Evolutionary conservation across 2,888 invertebrate genomes (phyloP), one percentile per base, ranked within the genome.

Genomic region (Ecdyonurus torrentis): DNA sequence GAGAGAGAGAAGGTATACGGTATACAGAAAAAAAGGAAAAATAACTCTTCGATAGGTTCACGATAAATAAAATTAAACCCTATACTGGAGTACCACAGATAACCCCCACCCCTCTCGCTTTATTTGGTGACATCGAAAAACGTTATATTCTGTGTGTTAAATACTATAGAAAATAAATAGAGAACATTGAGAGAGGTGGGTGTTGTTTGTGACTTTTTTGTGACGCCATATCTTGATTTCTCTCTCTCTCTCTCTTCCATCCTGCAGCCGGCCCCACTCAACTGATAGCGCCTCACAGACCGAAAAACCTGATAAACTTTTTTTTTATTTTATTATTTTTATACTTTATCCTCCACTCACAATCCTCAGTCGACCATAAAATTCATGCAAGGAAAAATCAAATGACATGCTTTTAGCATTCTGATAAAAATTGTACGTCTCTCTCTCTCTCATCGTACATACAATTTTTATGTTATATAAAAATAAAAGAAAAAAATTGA

Each of bases 371-470:
- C 55, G 55, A 55, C 55, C 55, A 55, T 55, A 55, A 55, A 55
- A 55, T 55, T 55, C 55, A 55, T 55, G 55, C 55, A 55, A n/a
- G 55, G 50, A 55, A 55, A 55, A 55, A 55, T 55, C 55, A 55
- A 55, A 55, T 55, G 55, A 55, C 55, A 55, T 55, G 55, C 55
- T 55, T 55, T 55, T 55, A 55, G 7, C 55, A 55, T 55, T 55
- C 22, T 20, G 55, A 55, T 55, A 55, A 55, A 55, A 15, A 37
- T 10, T 37, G 7, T 37, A 37, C 37, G 37, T 37, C n/a, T n/a
- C n/a, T n/a, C n/a, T n/a, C n/a, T n/a, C n/a, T n/a, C n/a, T n/a
- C n/a, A n/a, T n/a, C n/a, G n/a, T n/a, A n/a, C n/a, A n/a, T n/a
- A n/a, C n/a, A n/a, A n/a, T n/a, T n/a, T n/a, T n/a, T n/a, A 37